A percentile compares a stretch with the other conserved stretches of the same genome.
These are phyloP conservation scores for Sycophila sp. DNA, from an alignment of 1,140 invertebrate species.

Conservation along the genomic window DNA sequence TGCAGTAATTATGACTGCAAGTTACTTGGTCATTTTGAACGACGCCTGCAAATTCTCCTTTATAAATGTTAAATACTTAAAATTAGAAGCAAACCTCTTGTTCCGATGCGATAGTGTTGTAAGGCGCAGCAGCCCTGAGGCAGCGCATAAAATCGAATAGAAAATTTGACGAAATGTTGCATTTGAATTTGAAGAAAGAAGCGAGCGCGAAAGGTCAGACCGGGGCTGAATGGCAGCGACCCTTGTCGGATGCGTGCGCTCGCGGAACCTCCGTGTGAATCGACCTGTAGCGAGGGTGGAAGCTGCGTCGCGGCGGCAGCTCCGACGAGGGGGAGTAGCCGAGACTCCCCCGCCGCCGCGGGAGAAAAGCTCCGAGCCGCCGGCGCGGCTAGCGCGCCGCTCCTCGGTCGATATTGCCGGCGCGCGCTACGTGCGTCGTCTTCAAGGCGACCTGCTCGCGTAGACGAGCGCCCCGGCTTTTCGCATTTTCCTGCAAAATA, in stretches of 20 bases:
- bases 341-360: slow-evolving; percentile 2
- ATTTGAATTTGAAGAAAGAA: background rate
- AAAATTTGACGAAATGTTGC: background rate
- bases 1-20: too few species aligned
- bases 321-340: slow-evolving; percentile 15
- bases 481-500: background rate
- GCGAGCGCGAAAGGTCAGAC: background rate
- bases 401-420: slow-evolving; percentile 33
- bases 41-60: too few species aligned
- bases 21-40: too few species aligned
- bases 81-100: too few species aligned
- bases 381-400: slow-evolving; percentile 21
- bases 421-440: slow-evolving; percentile 36
- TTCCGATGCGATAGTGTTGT: too few species aligned
- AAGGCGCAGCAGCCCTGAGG: background rate
- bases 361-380: slow-evolving; percentile 16
- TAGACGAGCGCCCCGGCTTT: slow-evolving; percentile 23
- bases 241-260: background rate
- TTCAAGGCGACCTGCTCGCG: slow-evolving; percentile 49
- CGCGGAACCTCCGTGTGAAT: slow-evolving; percentile 9
- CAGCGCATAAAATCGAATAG: background rate
- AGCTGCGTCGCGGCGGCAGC: background rate
- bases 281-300: slow-evolving; percentile 2
- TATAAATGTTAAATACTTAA: too few species aligned
- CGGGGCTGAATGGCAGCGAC: too few species aligned